Base-by-base conservation (phyloP, 2,113 vertebrate genomes). In the Perccottus glenii region DNA sequence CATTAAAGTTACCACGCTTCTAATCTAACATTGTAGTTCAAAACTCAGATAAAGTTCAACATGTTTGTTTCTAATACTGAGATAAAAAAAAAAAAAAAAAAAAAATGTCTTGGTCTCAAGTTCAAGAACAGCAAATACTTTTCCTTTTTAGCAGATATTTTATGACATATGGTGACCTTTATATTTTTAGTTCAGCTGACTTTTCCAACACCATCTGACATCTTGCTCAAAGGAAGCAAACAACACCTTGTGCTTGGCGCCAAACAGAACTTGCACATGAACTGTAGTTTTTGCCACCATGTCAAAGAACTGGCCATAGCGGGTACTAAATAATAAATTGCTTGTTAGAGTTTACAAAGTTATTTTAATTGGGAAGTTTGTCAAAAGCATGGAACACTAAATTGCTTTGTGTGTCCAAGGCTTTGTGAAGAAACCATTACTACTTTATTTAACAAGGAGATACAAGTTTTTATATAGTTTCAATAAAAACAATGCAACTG, bases 151-250 rank as follows among this genome's bases (percentile, higher is more conserved):
- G 46, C 49, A 68, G 49, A 66, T n/a, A 16, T 27, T 40, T 53
- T 44, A 8, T 32, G 9, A 49, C 10, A 36, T 53, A 40, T 9
- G 51, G 4, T 70, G 52, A 12, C 36, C 35, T 40, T 63, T 38
- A 42, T 12, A 53, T 58, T 70, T 58, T 52, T 5, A 6, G 11
- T 61, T 66, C 35, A 65, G 38, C 38, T 64, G 46, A 11, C 55
- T 72, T 46, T 51, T 58, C 3, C 66, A 56, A 60, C 43, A 67
- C 5, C 15, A 3, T 43, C 10, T 11, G 19, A 49, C 35, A 44
- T 64, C 51, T 8, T 36, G 36, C 56, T 19, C 40, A 10, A 6
- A 46, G 38, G 12, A 43, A 43, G 15, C 56, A 58, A 43, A 46
- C 27, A 59, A 65, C 42, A 60, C 35, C 42, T 53, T n/a, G 2